Base-by-base conservation (phyloP, 2,888 invertebrate species). In the Pterostichus madidus region DNA sequence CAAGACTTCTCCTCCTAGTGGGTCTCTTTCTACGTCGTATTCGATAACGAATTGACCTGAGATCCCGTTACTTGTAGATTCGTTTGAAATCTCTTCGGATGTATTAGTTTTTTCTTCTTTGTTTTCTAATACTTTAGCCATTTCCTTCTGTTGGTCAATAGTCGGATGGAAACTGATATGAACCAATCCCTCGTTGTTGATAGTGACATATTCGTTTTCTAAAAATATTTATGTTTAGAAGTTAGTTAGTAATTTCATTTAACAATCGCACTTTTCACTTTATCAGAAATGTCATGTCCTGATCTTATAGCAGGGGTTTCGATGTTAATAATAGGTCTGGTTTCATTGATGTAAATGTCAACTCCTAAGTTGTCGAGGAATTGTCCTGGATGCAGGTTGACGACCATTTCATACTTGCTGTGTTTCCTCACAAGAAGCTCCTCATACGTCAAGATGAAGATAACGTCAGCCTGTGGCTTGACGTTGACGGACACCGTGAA, bases 361-460 rank as follows among this genome's bases (percentile, higher is more conserved):
- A 95, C 93, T 17, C 91, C 90, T 68, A 95, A 90, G 85, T 94
- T 92, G 68, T 93, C 92, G n/a, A 95, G 93, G 3, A 93, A 87
- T 85, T 93, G 92, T 31, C 94, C 93, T 0, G 95, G 94, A 87
- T 94, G 93, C 75, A 95, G 90, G 88, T 95, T 94, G 80, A 95
- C 91, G 11, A 93, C 92, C 85, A 94, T 92, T 86, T 95, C 93
- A 89, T 95, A 96, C 7, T 92, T 91, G 5, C 93, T 93, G 84
- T 93, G 91, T 80, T 92, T 91, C 3, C 95, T 91, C 13, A 91
- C 89, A 64, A 96, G 88, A 49, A 96, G 86, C 88, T 96, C 94
- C 87, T 96, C 94, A 88, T 96, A 96, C 0, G 93, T 94, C 84
- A 95, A 88, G 86, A 93, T 94, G 88, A 96, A 96, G 0, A 91